These are phyloP conservation scores for Pithecia hirsuta DNA, from an alignment of 2,797 vertebrate species.

Conservation along the genomic window DNA sequence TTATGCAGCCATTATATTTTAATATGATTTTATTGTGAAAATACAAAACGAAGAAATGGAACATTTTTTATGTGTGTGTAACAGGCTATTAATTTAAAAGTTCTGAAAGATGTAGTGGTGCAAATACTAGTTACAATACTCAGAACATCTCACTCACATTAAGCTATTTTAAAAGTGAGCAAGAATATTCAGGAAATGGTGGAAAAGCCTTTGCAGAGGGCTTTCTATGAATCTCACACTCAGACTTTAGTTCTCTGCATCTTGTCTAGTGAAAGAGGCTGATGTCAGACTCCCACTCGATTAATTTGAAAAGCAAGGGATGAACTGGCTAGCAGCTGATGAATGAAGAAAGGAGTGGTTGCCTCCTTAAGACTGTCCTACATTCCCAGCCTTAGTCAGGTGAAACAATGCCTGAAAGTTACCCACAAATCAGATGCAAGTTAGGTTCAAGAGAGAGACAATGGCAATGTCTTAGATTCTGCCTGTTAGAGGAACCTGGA, in stretches of 20 bases:
- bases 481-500: background rate
- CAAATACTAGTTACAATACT: background rate
- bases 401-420: background rate
- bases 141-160: background rate
- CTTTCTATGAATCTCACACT: background rate
- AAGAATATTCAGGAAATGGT: background rate
- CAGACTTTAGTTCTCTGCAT: rapidly evolving
- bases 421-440: background rate
- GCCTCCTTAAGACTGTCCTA: background rate
- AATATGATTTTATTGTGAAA: background rate
- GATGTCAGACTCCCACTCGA: background rate
- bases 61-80: background rate
- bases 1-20: background rate
- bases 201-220: background rate
- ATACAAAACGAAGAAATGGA: background rate
- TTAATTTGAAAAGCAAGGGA: background rate
- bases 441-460: background rate
- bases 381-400: background rate
- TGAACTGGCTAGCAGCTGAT: background rate
- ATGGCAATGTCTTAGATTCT: background rate
- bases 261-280: background rate
- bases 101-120: background rate
- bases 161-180: background rate
- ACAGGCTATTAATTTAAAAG: background rate
- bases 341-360: background rate